phyloP scores from a whole-genome alignment of 1,140 invertebrate genomes.

The Halictus rubicundus region DNA sequence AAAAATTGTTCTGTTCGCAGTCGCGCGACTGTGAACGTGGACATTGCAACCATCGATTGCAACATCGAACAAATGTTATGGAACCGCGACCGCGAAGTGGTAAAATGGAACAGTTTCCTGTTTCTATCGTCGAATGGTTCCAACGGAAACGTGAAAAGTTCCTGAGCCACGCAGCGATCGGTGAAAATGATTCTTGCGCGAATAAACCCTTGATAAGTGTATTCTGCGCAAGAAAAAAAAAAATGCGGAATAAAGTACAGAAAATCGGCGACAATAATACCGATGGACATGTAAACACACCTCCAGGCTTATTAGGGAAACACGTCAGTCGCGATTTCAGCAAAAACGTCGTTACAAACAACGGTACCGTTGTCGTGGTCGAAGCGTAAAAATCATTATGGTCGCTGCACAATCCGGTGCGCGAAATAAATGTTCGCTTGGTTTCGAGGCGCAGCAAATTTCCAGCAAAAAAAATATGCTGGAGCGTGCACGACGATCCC shows the following conservation, averaged over 20 bases:
- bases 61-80: neutral
- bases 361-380: neutral
- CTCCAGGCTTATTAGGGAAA: neutral
- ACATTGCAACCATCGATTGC: neutral
- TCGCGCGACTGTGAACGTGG: neutral
- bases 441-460: neutral
- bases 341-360: neutral
- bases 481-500: neutral
- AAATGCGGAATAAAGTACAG: neutral
- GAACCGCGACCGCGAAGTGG: neutral
- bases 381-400: neutral
- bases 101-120: neutral
- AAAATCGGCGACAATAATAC: neutral
- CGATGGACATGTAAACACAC: slow-evolving; percentile 6
- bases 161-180: neutral
- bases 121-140: neutral
- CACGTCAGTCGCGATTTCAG: neutral
- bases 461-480: slow-evolving; percentile 21
- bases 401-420: slow-evolving; percentile 7
- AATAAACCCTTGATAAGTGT: neutral
- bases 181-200: neutral
- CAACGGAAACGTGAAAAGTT: slow-evolving; percentile 13
- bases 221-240: neutral
- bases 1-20: neutral
- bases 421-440: neutral